phyloP scores from a whole-genome alignment of 2,888 invertebrate genomes.

The Heteromurus nitidus region DNA sequence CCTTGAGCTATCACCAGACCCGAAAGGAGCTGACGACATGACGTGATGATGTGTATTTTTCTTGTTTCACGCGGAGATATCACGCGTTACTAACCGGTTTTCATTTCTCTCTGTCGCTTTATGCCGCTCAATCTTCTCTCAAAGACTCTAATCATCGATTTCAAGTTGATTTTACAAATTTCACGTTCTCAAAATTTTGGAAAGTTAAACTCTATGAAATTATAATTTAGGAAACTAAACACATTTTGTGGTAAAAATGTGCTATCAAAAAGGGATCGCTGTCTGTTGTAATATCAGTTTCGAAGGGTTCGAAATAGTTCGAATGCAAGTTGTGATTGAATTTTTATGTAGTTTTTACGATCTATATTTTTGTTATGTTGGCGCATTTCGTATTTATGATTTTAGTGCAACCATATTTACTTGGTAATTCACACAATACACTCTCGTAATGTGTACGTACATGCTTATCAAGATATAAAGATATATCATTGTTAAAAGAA shows the following conservation, averaged over 20 bases:
- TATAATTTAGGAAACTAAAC: background rate
- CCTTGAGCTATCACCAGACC: slow-evolving; percentile 44
- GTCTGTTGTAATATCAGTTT: too few relatives aligned
- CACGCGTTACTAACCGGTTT: slow-evolving; percentile 64
- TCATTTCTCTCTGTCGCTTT: slow-evolving; percentile 33
- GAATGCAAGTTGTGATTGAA: too few relatives aligned
- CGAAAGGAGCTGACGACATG: slow-evolving; percentile 56
- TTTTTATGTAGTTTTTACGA: too few relatives aligned
- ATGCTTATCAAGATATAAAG: too few relatives aligned
- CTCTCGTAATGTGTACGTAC: too few relatives aligned
- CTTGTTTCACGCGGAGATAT: slow-evolving; percentile 65
- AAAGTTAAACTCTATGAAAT: too few relatives aligned
- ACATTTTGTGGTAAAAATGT: too few relatives aligned
- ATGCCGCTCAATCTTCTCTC: slow-evolving; percentile 10
- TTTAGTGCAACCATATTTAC: slow-evolving; percentile 64
- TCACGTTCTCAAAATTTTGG: background rate
- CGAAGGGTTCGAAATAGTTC: too few relatives aligned
- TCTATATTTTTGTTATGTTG: too few relatives aligned
- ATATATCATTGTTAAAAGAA: too few relatives aligned
- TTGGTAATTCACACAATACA: slow-evolving; percentile 69
- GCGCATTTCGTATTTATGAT: slow-evolving; percentile 33
- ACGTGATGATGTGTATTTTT: slow-evolving; percentile 61
- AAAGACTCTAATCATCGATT: background rate
- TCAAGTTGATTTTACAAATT: background rate
- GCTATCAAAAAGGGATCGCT: too few relatives aligned